Percentiles rank a stretch among this genome's conserved stretches.
These are phyloP conservation scores for Ctenopoma multispine DNA, from an alignment of 2,797 vertebrate genomes.

Conservation along the genomic window DNA sequence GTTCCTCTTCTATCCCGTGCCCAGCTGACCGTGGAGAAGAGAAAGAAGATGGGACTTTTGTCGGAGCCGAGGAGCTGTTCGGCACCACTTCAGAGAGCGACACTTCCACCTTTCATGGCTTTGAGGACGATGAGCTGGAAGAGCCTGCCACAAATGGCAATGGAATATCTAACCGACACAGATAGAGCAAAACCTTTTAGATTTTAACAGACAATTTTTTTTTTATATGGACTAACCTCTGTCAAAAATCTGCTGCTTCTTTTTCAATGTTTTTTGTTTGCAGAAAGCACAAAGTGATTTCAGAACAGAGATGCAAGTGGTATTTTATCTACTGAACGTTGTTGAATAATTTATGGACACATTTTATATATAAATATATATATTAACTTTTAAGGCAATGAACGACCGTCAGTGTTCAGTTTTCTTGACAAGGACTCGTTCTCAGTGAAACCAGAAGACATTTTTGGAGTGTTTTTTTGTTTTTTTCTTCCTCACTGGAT, in stretches of 20 bases:
- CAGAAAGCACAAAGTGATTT: constrained; percentile 86
- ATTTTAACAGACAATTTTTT: constrained; percentile 58
- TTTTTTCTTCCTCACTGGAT: constrained; percentile 58
- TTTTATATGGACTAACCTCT: constrained; percentile 78
- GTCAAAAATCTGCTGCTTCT: constrained; percentile 85
- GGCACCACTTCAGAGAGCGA: constrained; percentile 98
- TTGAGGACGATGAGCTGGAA: constrained; percentile 97
- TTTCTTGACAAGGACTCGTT: constrained; percentile 62
- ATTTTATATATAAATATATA: constrained; percentile 65
- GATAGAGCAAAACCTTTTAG: constrained; percentile 82
- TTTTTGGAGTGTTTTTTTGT: constrained; percentile 51
- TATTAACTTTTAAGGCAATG: constrained; percentile 73
- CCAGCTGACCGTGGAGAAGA: constrained; percentile 91
- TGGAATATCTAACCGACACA: constrained; percentile 88
- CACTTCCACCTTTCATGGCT: constrained; percentile 98
- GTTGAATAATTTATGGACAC: constrained; percentile 85
- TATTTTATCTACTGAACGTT: constrained; percentile 85
- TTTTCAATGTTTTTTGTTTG: constrained; percentile 78
- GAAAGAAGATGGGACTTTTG: constrained; percentile 89
- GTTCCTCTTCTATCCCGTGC: constrained; percentile 77
- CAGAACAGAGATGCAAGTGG: constrained; percentile 82
- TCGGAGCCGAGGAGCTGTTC: constrained; percentile 96
- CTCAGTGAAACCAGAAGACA: constrained; percentile 61
- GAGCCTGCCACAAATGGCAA: constrained; percentile 90
- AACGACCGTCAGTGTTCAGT: constrained; percentile 60